Base-by-base conservation (phyloP, 2,888 invertebrate species). In the Hanleya hanleyi region DNA sequence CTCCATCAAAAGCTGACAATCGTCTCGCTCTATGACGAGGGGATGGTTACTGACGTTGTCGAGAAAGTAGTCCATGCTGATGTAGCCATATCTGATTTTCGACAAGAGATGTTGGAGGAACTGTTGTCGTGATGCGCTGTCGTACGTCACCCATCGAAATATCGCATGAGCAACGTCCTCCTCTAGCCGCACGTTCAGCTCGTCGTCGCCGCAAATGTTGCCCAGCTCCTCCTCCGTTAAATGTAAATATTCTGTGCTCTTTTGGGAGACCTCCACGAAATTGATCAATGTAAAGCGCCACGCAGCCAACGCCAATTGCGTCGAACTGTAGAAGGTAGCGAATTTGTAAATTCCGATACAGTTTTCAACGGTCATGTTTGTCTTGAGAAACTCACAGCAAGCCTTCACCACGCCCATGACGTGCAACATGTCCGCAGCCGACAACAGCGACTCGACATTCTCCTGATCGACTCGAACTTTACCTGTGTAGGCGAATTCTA, bases 281-380 rank as follows among this genome's bases (percentile, higher is more conserved):
- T 87, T 77, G 61, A 76, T 76, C 91, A 96, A 93, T 49, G 96
- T 91, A 86, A 93, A 96, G 86, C 92, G 93, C 83, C 93, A 92
- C n/a, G 95, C 93, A 80, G 94, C 93, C n/a, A 92, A 92, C 83
- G 94, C 93, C 62, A 97, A 92, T 67, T 94, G 93, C 69, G 92
- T 92, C 88, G 94, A 95, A 86, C 94, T 95, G 83, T 94, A 94
- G 75, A 93, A 93, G 81, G 93, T 93, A n/a, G 96, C 95, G 91
- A 97, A 97, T 83, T 93, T 93, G 93, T 95, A 93, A 68, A 97
- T 94, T 35, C 95, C 95, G 75, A 97, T 94, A 87, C 95, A 95
- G 89, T 97, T 97, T 81, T 93, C 93, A 0, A 95, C 93, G 29
- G 92, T 94, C 35, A 97, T 91, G 74, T 94, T 93, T 67, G 91